These are phyloP conservation scores for Agrochola circellaris DNA, from an alignment of 2,888 invertebrate species.

Conservation along the genomic window DNA sequence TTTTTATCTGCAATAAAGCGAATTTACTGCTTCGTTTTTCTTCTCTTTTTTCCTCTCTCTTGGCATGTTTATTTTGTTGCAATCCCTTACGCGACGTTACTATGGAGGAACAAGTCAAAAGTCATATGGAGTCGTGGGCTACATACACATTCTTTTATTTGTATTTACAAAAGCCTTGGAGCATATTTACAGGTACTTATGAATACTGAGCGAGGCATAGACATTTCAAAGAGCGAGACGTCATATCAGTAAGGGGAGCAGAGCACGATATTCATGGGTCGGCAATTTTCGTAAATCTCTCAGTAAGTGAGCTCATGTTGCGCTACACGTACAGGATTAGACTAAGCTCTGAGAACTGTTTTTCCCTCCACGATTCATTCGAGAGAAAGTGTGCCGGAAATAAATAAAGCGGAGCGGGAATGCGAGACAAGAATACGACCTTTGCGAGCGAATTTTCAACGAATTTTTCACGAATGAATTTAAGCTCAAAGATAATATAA, in stretches of 20 bases:
- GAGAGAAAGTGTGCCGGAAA: constrained; percentile 74
- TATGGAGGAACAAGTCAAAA: constrained; percentile 15
- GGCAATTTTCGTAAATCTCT: constrained; percentile 79
- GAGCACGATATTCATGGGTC: constrained; percentile 70
- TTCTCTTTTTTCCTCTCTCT: constrained; percentile 24
- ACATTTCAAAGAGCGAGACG: constrained; percentile 50
- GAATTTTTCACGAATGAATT: constrained; percentile 69
- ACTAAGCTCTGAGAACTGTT: constrained; percentile 82
- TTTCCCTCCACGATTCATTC: constrained; percentile 79
- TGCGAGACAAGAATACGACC: constrained; percentile 73
- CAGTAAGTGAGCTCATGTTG: constrained; percentile 79
- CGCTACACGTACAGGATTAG: constrained; percentile 79
- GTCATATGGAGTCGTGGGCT: not conserved
- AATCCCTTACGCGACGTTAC: constrained; percentile 3
- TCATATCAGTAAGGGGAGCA: constrained; percentile 65
- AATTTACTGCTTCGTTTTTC: constrained; percentile 28
- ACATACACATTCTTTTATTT: constrained; percentile 41
- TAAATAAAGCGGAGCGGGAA: constrained; percentile 76
- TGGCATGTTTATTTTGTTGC: constrained; percentile 13
- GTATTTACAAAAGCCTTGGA: constrained; percentile 37
- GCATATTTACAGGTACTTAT: constrained; percentile 55
- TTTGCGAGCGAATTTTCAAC: constrained; percentile 59
- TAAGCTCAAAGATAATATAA: constrained; percentile 64
- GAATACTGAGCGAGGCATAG: constrained; percentile 48
- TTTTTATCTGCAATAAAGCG: constrained; percentile 43